A percentile compares a stretch with the other conserved stretches of the same genome.
These are phyloP conservation scores for Smutsia temminckii DNA, from an alignment of 2,797 vertebrate species.

Conservation along the genomic window DNA sequence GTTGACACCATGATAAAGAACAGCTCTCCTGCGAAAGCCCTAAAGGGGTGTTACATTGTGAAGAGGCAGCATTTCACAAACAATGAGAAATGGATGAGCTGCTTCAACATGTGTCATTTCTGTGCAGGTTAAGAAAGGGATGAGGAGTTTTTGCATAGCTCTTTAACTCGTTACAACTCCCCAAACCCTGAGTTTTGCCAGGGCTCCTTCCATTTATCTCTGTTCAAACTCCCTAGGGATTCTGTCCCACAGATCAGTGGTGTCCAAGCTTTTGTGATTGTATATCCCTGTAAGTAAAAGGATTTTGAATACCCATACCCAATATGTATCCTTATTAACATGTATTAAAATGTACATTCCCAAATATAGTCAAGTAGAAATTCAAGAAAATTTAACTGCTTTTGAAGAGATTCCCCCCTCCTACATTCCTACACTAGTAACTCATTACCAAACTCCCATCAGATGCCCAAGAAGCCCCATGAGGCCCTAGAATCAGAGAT, in stretches of 20 bases:
- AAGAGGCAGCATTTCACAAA: background rate
- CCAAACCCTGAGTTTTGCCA: background rate
- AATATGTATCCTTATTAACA: background rate
- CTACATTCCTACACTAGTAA: no score
- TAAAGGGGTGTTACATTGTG: background rate
- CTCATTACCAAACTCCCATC: background rate
- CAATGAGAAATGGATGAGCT: fast-evolving
- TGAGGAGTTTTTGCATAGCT: background rate
- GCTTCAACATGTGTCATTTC: background rate
- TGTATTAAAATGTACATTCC: background rate
- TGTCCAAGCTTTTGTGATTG: background rate
- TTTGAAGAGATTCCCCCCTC: background rate
- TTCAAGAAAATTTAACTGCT: background rate
- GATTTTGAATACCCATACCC: background rate
- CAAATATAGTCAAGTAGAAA: background rate
- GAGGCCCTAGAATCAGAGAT: background rate
- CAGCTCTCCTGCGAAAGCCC: background rate
- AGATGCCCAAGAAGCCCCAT: fast-evolving
- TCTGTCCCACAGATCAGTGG: background rate
- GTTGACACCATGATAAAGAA: background rate
- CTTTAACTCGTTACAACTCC: background rate
- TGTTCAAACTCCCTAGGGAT: background rate
- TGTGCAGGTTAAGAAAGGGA: background rate
- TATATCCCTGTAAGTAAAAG: background rate
- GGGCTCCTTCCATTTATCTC: background rate